Conservation (phyloP, 2,797 vertebrate species). For the Sparus aurata region DNA sequence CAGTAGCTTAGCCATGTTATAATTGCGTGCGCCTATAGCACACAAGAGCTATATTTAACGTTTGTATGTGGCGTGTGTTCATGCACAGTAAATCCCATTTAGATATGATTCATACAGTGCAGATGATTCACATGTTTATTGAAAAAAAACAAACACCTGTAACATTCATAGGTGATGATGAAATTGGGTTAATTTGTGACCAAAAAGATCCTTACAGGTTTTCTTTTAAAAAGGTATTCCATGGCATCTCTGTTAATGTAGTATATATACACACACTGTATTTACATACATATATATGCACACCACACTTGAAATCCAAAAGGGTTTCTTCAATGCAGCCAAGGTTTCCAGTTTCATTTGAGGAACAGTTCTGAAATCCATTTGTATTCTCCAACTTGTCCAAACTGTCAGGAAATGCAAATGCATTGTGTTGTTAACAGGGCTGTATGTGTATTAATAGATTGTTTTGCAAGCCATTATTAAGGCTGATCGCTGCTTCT, state of each 20-base stretch:
- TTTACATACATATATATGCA: not conserved
- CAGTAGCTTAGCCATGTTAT: constrained; percentile 5
- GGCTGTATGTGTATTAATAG: not conserved
- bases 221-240: too few relatives aligned
- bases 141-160: not conserved
- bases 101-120: not conserved
- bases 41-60: constrained; percentile 34
- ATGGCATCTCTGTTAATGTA: not conserved
- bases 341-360: not conserved
- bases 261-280: too few relatives aligned
- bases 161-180: not conserved
- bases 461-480: not conserved
- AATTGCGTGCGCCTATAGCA: not conserved
- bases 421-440: not conserved
- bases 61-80: not conserved
- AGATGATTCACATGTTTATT: constrained; percentile 20
- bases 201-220: too few relatives aligned
- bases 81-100: constrained; percentile 39
- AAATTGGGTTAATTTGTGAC: not conserved
- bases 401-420: not conserved
- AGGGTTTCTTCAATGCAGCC: not conserved
- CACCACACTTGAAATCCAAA: too few relatives aligned
- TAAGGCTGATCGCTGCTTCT: not conserved
- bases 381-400: not conserved
- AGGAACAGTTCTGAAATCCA: not conserved